Percentiles rank a stretch among this genome's conserved stretches.
Evolutionary conservation across 2,113 vertebrate species (phyloP).

Genomic region (Zootoca vivipara): DNA sequence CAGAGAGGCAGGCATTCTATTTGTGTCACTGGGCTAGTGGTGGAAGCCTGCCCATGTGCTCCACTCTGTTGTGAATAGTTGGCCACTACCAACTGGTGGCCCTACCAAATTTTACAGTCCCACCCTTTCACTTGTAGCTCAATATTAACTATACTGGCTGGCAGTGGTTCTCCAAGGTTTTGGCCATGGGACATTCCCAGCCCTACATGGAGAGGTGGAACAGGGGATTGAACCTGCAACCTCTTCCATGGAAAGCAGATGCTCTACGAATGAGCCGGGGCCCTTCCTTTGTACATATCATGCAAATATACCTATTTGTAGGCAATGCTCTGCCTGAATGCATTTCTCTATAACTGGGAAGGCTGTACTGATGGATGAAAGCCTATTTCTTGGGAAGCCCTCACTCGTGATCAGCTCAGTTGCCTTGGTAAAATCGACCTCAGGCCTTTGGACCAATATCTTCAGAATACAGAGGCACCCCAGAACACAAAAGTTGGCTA

Average conservation of each 20-base stretch:
- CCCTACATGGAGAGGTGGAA: no score
- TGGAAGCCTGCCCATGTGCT: slow-evolving; percentile 28
- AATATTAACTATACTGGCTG: no score
- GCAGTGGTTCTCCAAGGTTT: no score
- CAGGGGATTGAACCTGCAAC: no score
- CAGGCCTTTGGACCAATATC: not conserved
- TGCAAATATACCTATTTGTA: not conserved
- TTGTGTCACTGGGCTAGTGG: slow-evolving; percentile 10
- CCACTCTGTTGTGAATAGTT: not conserved
- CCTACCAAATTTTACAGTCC: not conserved
- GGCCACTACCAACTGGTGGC: not conserved
- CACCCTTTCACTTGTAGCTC: not conserved
- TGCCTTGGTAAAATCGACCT: not conserved
- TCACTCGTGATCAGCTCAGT: not conserved
- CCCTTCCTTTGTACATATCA: not conserved
- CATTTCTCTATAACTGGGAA: not conserved
- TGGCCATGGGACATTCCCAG: no score
- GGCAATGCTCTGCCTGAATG: not conserved
- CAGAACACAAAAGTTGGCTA: no score
- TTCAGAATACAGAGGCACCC: not conserved
- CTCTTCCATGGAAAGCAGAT: no score
- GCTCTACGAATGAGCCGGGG: no score
- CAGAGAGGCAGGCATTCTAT: slow-evolving; percentile 26
- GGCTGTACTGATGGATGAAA: not conserved
- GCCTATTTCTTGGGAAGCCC: not conserved